Conservation (phyloP, 2,797 vertebrate genomes). For the Pteropus rufus region DNA sequence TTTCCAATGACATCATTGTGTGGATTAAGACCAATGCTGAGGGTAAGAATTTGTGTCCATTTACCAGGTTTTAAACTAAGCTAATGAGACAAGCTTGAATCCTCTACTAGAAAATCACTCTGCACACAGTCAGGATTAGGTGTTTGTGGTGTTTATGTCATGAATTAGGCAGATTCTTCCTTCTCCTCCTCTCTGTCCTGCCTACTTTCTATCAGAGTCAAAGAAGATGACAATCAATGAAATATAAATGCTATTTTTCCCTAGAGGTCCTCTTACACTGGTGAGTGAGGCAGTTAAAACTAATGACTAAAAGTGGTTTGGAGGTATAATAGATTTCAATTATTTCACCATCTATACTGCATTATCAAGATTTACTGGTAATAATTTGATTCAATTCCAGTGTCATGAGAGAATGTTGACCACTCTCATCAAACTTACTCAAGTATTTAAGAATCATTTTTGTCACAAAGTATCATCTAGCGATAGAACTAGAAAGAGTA, state of each 20-base stretch:
- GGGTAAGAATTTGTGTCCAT: background rate
- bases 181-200: background rate
- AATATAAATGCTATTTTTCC: background rate
- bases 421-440: background rate
- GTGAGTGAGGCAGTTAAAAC: background rate
- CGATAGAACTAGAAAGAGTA: background rate
- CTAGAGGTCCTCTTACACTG: background rate
- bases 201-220: background rate
- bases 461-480: background rate
- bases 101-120: background rate
- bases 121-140: no score
- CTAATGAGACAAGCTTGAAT: background rate
- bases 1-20: background rate
- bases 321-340: background rate
- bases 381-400: background rate
- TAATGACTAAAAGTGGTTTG: background rate
- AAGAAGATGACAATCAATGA: background rate
- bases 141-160: fast-evolving
- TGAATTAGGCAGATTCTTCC: background rate
- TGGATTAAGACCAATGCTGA: background rate
- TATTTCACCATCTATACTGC: background rate
- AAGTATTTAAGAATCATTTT: background rate
- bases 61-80: background rate
- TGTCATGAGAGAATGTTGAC: background rate
- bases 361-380: background rate